A percentile compares a stretch with the other conserved stretches of the same genome.
Conservation (phyloP, 2,888 invertebrate genomes). For the Drosophila affinis region DNA sequence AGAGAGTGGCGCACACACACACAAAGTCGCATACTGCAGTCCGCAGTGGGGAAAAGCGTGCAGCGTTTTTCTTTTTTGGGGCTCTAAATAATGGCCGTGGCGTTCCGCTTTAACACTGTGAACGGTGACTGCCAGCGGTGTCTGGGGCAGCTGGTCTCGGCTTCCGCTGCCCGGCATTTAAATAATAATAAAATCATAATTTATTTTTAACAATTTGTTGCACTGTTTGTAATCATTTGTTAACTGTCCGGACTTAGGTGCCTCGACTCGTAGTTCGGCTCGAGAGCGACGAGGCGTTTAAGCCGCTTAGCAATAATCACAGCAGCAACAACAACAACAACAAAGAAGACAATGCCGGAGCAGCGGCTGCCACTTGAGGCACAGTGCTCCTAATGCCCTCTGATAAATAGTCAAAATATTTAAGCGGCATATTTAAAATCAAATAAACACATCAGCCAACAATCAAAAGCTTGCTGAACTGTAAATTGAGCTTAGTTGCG, state of each 20-base stretch:
- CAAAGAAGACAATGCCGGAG: conserved; percentile 47
- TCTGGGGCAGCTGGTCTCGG: conserved; percentile 62
- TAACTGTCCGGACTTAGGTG: conserved; percentile 65
- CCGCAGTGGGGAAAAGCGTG: conserved; percentile 70
- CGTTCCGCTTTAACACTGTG: conserved; percentile 59
- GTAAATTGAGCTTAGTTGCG: conserved; percentile 77
- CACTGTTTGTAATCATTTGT: conserved; percentile 80
- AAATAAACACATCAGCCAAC: conserved; percentile 77
- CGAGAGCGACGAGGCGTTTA: conserved; percentile 66
- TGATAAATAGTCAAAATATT: conserved; percentile 74
- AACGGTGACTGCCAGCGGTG: conserved; percentile 23
- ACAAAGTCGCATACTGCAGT: conserved; percentile 15
- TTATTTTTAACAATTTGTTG: conserved; percentile 78
- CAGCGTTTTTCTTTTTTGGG: conserved; percentile 28
- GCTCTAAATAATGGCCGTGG: conserved; percentile 60
- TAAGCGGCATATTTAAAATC: conserved; percentile 78
- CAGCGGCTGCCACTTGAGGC: conserved; percentile 57
- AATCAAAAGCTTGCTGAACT: conserved; percentile 76
- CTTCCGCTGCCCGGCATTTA: conserved; percentile 71
- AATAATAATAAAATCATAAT: conserved; percentile 77
- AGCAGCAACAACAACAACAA: conserved; percentile 8
- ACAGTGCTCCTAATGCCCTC: conserved; percentile 47
- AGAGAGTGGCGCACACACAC: conserved; percentile 20
- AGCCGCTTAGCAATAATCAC: conserved; percentile 66
- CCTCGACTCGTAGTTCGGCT: conserved; percentile 29